A percentile compares a stretch with the other conserved stretches of the same genome.
Conservation (phyloP, 2,888 invertebrate genomes). For the Sthenelais limicola region DNA sequence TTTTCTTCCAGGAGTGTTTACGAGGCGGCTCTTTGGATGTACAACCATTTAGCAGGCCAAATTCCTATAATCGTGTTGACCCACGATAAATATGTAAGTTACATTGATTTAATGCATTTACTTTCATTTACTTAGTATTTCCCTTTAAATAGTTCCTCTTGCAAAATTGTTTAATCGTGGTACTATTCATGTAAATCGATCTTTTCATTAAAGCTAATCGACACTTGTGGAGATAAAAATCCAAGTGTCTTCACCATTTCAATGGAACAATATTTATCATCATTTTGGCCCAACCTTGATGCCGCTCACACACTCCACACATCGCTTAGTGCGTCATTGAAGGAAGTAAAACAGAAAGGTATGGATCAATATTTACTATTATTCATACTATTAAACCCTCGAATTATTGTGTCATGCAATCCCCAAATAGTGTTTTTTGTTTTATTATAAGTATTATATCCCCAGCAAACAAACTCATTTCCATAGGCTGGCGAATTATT, state of each 20-base stretch:
- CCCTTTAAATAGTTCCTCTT: not conserved
- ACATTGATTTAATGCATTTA: not conserved
- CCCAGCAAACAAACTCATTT: too few species aligned
- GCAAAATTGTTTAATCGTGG: not conserved
- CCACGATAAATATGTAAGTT: conserved; percentile 51
- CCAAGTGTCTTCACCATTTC: conserved; percentile 63
- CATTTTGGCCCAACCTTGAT: conserved; percentile 61
- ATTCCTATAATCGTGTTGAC: conserved; percentile 69
- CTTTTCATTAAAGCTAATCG: conserved; percentile 51
- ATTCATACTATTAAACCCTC: too few species aligned
- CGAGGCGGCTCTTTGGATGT: conserved; percentile 66
- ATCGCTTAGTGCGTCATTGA: conserved; percentile 55
- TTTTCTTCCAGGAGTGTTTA: conserved; percentile 60
- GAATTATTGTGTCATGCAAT: too few species aligned
- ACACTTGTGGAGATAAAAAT: conserved; percentile 54
- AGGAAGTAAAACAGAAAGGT: conserved; percentile 55
- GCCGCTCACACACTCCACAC: conserved; percentile 60
- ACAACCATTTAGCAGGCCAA: conserved; percentile 64
- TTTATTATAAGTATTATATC: too few species aligned
- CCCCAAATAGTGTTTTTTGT: too few species aligned
- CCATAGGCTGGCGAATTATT: too few species aligned
- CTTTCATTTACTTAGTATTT: too few species aligned
- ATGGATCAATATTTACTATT: too few species aligned
- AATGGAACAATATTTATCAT: conserved; percentile 62
- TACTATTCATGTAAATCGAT: not conserved